These are phyloP conservation scores for Pollicipes pollicipes DNA, from an alignment of 1,140 invertebrate genomes.

Conservation along the genomic window DNA sequence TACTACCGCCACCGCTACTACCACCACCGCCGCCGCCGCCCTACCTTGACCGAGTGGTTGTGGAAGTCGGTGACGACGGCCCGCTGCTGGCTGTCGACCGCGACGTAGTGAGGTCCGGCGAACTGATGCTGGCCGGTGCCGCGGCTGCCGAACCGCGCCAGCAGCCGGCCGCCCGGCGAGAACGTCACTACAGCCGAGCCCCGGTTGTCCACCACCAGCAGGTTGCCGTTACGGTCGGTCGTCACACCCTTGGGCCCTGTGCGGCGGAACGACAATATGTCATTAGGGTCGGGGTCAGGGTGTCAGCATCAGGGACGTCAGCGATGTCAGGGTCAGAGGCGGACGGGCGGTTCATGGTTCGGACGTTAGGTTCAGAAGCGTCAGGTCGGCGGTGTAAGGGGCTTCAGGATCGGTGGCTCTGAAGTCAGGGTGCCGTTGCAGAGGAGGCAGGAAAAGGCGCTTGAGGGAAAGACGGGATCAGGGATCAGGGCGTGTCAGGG, in stretches of 20 bases:
- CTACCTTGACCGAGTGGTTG: constrained; percentile 37
- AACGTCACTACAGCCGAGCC: constrained; percentile 36
- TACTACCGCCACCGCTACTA: background rate
- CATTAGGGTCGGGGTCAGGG: too few relatives aligned
- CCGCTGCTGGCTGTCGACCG: constrained; percentile 33
- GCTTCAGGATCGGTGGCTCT: too few relatives aligned
- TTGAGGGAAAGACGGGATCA: too few relatives aligned
- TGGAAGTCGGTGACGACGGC: constrained; percentile 40
- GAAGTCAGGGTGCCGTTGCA: too few relatives aligned
- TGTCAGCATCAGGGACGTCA: too few relatives aligned
- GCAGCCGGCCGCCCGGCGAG: constrained; percentile 31
- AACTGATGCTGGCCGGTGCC: constrained; percentile 31
- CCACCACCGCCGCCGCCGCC: background rate
- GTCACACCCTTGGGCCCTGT: constrained; percentile 35
- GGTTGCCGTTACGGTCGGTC: constrained; percentile 33
- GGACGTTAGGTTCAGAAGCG: too few relatives aligned
- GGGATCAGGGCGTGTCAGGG: too few relatives aligned
- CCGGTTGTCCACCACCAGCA: constrained; percentile 42
- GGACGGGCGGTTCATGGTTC: too few relatives aligned
- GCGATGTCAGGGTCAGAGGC: too few relatives aligned
- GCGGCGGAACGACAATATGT: background rate
- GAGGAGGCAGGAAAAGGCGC: too few relatives aligned
- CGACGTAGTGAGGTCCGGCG: constrained; percentile 40
- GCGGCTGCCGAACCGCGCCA: constrained; percentile 27
- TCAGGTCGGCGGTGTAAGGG: too few relatives aligned